Conservation (phyloP, 2,888 invertebrate genomes). For the Troides aeacus region DNA sequence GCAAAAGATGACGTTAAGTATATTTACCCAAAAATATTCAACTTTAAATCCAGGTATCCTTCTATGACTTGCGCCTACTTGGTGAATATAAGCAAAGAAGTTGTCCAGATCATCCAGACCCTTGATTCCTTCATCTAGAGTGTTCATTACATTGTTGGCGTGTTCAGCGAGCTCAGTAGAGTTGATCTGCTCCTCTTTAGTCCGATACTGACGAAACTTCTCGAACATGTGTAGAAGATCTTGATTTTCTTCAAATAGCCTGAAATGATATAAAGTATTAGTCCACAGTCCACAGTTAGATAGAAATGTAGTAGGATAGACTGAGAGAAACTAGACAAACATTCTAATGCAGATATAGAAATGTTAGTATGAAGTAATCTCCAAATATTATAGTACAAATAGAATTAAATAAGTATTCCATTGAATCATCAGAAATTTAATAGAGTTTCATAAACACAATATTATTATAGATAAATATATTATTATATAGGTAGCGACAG, state of each 20-base stretch:
- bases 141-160: conserved; percentile 93
- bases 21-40: conserved; percentile 92
- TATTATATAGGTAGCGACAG: no score
- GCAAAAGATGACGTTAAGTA: background rate
- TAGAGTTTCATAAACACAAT: no score
- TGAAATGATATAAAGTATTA: conserved; percentile 55
- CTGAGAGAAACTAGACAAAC: no score
- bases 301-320: no score
- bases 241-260: conserved; percentile 91
- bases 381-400: no score
- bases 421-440: no score
- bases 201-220: conserved; percentile 88
- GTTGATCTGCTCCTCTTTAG: conserved; percentile 88
- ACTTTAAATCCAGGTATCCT: conserved; percentile 92
- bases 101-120: conserved; percentile 91
- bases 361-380: no score
- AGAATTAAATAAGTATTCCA: no score
- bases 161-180: conserved; percentile 92
- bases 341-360: no score
- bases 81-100: conserved; percentile 89
- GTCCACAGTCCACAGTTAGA: background rate
- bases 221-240: conserved; percentile 89
- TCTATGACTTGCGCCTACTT: conserved; percentile 90
- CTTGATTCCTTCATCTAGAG: conserved; percentile 93
- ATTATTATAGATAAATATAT: no score